Evolutionary conservation across 2,113 vertebrate species (phyloP).

Genomic region (Gavia stellata): DNA sequence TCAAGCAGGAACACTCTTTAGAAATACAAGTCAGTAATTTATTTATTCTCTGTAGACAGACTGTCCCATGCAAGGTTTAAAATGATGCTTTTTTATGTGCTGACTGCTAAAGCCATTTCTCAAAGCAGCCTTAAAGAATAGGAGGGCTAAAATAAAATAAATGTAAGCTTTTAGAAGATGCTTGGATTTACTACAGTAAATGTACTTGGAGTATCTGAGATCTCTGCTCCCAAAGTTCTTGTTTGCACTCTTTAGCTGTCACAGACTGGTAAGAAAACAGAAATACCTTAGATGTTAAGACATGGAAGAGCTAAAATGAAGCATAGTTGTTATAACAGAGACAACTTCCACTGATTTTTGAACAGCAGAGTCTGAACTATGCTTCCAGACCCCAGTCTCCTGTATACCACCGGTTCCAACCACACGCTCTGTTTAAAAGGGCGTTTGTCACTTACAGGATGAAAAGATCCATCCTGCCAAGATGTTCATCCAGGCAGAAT

Average conservation of each 20-base stretch:
- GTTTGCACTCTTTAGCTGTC: neutral
- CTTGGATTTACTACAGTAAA: neutral
- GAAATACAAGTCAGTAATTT: neutral
- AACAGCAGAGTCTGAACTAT: neutral
- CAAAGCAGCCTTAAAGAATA: slow-evolving; percentile 32
- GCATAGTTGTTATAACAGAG: neutral
- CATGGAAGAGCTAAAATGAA: neutral
- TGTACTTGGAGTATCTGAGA: neutral
- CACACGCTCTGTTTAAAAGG: neutral
- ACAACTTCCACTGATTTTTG: neutral
- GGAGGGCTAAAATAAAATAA: neutral
- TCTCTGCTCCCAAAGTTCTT: neutral
- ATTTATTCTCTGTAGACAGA: neutral
- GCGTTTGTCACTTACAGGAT: neutral
- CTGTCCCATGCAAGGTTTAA: neutral
- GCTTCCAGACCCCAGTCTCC: neutral
- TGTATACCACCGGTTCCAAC: neutral
- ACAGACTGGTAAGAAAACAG: neutral
- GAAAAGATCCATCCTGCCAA: neutral
- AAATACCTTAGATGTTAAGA: neutral
- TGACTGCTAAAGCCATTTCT: slow-evolving; percentile 11
- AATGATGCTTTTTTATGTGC: neutral
- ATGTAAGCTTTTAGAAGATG: neutral
- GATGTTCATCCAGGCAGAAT: slow-evolving; percentile 15
- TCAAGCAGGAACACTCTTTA: neutral